These are phyloP conservation scores for Bombus polaris DNA, from an alignment of 1,140 invertebrate genomes.

Conservation along the genomic window DNA sequence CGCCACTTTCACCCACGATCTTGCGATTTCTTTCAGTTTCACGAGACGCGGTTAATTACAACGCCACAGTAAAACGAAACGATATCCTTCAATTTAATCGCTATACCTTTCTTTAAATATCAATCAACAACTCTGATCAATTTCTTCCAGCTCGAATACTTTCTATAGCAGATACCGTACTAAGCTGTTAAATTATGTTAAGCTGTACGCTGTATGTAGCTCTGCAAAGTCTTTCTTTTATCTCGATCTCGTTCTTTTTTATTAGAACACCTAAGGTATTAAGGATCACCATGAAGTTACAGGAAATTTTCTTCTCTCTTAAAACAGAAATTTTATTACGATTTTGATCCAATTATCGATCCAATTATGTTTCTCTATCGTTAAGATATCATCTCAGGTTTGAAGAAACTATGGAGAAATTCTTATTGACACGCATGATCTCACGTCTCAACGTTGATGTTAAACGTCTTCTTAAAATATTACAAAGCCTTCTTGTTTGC, in stretches of 20 bases:
- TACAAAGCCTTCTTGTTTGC: not conserved
- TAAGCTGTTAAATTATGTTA: no score
- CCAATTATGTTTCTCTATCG: not conserved
- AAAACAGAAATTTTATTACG: no score
- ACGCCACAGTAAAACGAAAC: not conserved
- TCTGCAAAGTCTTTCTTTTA: no score
- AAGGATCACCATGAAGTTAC: no score
- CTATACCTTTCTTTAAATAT: not conserved
- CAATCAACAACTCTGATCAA: not conserved
- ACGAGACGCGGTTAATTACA: conserved; percentile 25
- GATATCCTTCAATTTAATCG: not conserved
- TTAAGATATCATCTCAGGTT: not conserved
- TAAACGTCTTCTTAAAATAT: not conserved
- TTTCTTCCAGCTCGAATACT: not conserved
- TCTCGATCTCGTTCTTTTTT: no score
- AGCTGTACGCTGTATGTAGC: no score
- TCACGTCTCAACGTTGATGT: not conserved
- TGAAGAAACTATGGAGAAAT: not conserved
- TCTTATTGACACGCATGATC: not conserved
- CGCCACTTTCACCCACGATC: conserved; percentile 37
- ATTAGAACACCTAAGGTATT: no score
- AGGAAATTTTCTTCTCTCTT: not conserved
- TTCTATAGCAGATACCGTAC: not conserved
- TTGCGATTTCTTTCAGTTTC: conserved; percentile 34
- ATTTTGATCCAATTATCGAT: no score